Percentiles rank a stretch among this genome's conserved stretches.
phyloP scores from a whole-genome alignment of 1,140 invertebrate genomes.

The Scaptodrosophila lebanonensis region DNA sequence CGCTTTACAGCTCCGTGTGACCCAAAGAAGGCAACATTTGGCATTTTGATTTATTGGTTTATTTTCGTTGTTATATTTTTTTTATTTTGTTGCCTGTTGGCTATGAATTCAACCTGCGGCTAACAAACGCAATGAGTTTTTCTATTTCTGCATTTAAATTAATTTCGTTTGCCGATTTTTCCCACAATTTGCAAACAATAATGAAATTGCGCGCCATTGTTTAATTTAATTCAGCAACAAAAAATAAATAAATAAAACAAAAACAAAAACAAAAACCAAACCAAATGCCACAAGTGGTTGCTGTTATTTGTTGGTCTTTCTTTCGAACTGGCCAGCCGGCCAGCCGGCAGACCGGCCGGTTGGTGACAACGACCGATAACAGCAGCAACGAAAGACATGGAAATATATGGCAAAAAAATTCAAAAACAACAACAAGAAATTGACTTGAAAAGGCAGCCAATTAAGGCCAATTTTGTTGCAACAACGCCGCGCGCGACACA shows the following conservation, averaged over 20 bases:
- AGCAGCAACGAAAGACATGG: constrained; percentile 42
- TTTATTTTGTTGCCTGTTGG: no score
- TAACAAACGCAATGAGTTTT: constrained; percentile 39
- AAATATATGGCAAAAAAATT: no score
- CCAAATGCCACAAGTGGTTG: constrained; percentile 65
- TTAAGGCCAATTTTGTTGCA: constrained; percentile 73
- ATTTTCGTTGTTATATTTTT: constrained; percentile 48
- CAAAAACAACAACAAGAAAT: constrained; percentile 43
- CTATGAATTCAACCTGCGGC: constrained; percentile 35
- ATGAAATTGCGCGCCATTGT: constrained; percentile 41
- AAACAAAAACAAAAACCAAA: constrained; percentile 29
- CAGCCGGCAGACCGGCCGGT: constrained; percentile 32
- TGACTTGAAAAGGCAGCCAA: constrained; percentile 59
- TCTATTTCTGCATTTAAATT: constrained; percentile 4
- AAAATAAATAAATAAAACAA: constrained; percentile 38
- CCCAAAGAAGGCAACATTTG: constrained; percentile 8
- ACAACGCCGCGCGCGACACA: constrained; percentile 63
- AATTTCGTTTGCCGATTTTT: constrained; percentile 31
- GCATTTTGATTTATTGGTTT: constrained; percentile 71
- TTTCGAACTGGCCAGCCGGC: no score
- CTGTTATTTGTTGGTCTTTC: no score
- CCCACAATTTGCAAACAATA: constrained; percentile 74
- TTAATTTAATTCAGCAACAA: constrained; percentile 64
- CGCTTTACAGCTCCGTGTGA: constrained; percentile 40
- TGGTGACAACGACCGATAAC: constrained; percentile 50